These are phyloP conservation scores for Caenorhabditis inopinata DNA, from an alignment of 1,140 invertebrate species.

Conservation along the genomic window DNA sequence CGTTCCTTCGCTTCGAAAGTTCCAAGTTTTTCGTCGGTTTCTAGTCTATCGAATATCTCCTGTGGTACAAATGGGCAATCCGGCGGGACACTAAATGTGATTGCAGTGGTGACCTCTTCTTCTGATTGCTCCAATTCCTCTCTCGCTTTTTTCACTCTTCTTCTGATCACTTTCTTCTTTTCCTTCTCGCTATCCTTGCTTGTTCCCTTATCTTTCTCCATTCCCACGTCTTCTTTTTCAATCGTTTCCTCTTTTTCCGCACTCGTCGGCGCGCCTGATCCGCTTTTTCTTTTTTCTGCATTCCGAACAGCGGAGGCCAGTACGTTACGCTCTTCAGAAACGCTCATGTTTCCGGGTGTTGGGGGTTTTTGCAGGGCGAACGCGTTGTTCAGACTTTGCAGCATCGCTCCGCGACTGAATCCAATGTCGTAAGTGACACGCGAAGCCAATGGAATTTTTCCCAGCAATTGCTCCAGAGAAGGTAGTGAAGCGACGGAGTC, in stretches of 20 bases:
- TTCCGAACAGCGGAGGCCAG: constrained; percentile 10
- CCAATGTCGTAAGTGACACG: background rate
- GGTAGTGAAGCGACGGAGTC: background rate
- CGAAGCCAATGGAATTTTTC: background rate
- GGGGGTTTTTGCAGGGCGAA: constrained; percentile 4
- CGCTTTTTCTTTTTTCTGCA: constrained; percentile 34
- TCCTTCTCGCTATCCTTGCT: no score
- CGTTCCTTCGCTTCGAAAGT: constrained; percentile 36
- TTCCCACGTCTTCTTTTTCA: background rate
- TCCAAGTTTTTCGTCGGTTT: background rate
- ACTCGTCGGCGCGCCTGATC: background rate
- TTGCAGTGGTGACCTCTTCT: background rate
- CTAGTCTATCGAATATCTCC: background rate
- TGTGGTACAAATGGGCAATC: constrained; percentile 25
- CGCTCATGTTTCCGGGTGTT: background rate
- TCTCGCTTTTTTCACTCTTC: background rate
- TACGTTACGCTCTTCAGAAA: constrained; percentile 9
- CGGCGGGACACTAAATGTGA: background rate
- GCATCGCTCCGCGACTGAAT: background rate
- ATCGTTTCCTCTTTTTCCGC: background rate
- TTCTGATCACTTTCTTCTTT: constrained; percentile 8
- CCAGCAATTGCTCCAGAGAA: background rate
- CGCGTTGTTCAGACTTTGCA: constrained; percentile 8
- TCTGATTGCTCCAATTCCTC: constrained; percentile 6
- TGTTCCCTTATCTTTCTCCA: background rate